These are phyloP conservation scores for Saccostrea echinata DNA, from an alignment of 1,140 invertebrate genomes.

Conservation along the genomic window DNA sequence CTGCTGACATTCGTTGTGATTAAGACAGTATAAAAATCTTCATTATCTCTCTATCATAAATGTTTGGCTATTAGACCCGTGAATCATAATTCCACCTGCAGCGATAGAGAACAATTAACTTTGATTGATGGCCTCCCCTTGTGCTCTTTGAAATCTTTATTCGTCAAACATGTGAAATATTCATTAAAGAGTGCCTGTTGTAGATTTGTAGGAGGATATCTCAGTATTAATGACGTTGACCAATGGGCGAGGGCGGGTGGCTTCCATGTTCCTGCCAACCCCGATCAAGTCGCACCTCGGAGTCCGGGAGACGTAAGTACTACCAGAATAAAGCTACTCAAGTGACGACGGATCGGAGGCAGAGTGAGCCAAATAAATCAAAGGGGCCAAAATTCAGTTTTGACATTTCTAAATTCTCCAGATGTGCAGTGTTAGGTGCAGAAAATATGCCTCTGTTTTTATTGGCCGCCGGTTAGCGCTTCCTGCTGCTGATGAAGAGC, in stretches of 20 bases:
- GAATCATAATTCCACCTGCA: conserved; percentile 36
- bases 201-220: background rate
- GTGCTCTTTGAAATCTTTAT: conserved; percentile 25
- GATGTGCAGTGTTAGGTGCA: conserved; percentile 13
- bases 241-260: background rate
- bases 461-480: background rate
- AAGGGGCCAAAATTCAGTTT: conserved; percentile 13
- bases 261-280: conserved; percentile 10
- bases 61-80: background rate
- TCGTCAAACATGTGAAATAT: conserved; percentile 37
- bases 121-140: conserved; percentile 1
- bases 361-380: conserved; percentile 4
- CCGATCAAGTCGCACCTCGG: background rate
- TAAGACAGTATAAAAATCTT: conserved; percentile 21
- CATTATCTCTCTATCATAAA: conserved; percentile 37
- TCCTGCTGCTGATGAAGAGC: background rate
- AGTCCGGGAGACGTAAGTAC: background rate
- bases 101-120: conserved; percentile 4
- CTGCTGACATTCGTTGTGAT: background rate
- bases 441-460: conserved; percentile 10
- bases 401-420: conserved; percentile 21
- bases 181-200: conserved; percentile 16
- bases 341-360: background rate
- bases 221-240: conserved; percentile 14
- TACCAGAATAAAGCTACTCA: background rate